Evolutionary conservation across 1,140 invertebrate species (phyloP).

Genomic region (Trichonephila clavipes): DNA sequence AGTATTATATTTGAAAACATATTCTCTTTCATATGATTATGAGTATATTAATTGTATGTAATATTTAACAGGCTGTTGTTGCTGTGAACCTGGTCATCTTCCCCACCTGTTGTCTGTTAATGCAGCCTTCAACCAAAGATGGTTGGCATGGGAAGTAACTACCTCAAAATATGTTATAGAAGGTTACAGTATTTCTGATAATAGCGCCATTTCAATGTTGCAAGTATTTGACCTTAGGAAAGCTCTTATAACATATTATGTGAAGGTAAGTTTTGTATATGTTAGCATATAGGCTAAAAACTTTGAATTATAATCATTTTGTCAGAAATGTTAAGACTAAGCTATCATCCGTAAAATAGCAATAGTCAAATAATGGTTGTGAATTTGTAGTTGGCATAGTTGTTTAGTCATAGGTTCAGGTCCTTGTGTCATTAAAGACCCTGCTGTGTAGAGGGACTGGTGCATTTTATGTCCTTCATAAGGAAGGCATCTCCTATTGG

Average conservation of each 20-base stretch:
- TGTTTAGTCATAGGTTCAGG: too few species aligned
- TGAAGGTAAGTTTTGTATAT: constrained; percentile 87
- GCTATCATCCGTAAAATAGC: too few species aligned
- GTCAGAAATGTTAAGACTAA: too few species aligned
- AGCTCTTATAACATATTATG: constrained; percentile 97
- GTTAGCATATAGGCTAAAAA: too few species aligned
- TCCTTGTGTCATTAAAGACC: too few species aligned
- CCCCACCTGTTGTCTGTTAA: constrained; percentile 94
- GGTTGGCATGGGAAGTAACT: constrained; percentile 97
- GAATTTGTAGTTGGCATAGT: too few species aligned
- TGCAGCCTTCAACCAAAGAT: constrained; percentile 97
- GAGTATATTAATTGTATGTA: background rate
- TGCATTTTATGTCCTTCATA: too few species aligned
- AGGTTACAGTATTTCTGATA: constrained; percentile 98
- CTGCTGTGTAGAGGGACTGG: too few species aligned
- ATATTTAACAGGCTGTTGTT: constrained; percentile 87
- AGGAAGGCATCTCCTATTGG: too few species aligned
- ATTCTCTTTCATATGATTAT: background rate
- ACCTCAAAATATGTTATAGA: constrained; percentile 97
- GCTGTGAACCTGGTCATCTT: constrained; percentile 94
- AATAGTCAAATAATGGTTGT: too few species aligned
- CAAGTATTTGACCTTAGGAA: constrained; percentile 98
- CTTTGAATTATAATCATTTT: too few species aligned
- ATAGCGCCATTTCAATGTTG: constrained; percentile 96
- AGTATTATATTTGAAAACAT: too few species aligned